Conservation (phyloP, 2,113 vertebrate species). For the Mola mola region DNA sequence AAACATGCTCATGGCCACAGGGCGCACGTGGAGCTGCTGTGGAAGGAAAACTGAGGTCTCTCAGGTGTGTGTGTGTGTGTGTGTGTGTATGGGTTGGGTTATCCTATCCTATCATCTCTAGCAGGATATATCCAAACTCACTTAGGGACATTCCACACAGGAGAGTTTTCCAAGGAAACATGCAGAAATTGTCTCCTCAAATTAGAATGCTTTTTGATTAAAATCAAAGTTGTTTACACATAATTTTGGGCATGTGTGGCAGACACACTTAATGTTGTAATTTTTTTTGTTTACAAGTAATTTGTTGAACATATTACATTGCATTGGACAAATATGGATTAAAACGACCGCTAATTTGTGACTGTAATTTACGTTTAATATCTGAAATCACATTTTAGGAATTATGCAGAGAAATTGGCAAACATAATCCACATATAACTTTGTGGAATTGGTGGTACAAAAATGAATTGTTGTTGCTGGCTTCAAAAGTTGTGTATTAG, state of each 20-base stretch:
- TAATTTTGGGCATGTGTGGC: constrained; percentile 41
- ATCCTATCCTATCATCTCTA: too few relatives aligned
- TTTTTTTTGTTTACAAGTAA: constrained; percentile 26
- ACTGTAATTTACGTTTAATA: constrained; percentile 54
- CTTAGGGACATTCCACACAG: neutral
- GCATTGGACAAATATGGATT: constrained; percentile 26
- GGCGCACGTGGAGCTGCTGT: constrained; percentile 28
- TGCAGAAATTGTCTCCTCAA: constrained; percentile 11
- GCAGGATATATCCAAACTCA: too few relatives aligned
- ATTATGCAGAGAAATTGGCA: constrained; percentile 42
- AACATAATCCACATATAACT: constrained; percentile 61
- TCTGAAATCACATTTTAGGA: constrained; percentile 58
- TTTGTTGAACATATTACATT: constrained; percentile 49
- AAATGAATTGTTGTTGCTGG: constrained; percentile 54
- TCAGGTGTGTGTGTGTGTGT: too few relatives aligned
- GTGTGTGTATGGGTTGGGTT: too few relatives aligned
- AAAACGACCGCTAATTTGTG: constrained; percentile 54
- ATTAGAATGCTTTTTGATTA: constrained; percentile 36
- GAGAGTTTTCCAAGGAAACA: too few relatives aligned
- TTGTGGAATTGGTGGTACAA: constrained; percentile 37
- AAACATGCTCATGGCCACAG: constrained; percentile 32
- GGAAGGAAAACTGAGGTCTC: constrained; percentile 41
- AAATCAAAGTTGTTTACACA: constrained; percentile 33
- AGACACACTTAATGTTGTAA: constrained; percentile 27
- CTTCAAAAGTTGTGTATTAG: constrained; percentile 77